Evolutionary conservation across 2,797 vertebrate genomes (phyloP).

Genomic region (Alosa sapidissima): DNA sequence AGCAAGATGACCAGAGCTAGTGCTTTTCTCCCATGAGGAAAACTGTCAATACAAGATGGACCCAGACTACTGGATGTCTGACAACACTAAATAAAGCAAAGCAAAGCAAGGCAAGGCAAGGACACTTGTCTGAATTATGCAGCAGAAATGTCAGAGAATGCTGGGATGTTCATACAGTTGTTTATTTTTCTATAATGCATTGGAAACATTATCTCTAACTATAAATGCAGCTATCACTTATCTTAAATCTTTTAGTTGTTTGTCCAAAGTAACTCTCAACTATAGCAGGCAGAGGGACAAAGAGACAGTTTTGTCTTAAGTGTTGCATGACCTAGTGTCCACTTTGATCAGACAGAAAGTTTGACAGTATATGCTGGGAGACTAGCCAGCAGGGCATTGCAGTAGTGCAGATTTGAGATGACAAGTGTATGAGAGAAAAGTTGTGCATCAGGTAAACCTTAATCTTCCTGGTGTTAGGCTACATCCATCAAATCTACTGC

Average conservation of each 20-base stretch:
- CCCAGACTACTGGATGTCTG: neutral
- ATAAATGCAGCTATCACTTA: neutral
- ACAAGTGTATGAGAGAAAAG: neutral
- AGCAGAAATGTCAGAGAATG: neutral
- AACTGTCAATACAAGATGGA: neutral
- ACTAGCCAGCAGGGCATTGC: neutral
- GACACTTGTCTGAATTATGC: neutral
- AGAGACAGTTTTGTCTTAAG: neutral
- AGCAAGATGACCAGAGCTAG: conserved; percentile 46
- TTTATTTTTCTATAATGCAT: too few relatives aligned
- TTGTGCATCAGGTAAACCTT: neutral
- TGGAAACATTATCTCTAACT: too few relatives aligned
- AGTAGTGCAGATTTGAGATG: neutral
- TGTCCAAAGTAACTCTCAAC: neutral
- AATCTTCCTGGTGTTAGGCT: neutral
- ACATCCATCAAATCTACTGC: neutral
- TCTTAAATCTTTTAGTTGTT: neutral
- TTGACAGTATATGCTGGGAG: neutral
- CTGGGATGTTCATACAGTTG: too few relatives aligned
- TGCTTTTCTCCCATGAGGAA: conserved; percentile 32
- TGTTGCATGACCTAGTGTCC: neutral
- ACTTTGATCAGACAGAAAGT: neutral
- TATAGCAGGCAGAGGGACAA: neutral
- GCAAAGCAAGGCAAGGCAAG: neutral
- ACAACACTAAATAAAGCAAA: neutral